phyloP scores from a whole-genome alignment of 2,113 vertebrate species.

The Artemisiospiza belli region DNA sequence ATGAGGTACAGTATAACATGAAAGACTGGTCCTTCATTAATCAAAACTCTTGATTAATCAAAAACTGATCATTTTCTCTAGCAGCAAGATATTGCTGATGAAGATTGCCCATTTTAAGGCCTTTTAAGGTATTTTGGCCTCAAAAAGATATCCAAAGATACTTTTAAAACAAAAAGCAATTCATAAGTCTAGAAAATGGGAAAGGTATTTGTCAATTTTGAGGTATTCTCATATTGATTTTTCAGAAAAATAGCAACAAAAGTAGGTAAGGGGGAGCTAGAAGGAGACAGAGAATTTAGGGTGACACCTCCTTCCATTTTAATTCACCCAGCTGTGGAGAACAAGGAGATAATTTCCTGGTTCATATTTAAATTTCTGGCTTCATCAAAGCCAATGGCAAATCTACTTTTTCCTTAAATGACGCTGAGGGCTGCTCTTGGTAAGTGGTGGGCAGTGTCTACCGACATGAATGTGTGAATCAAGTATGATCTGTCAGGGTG shows the following conservation, averaged over 20 bases:
- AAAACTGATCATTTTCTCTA: background rate
- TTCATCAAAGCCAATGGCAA: background rate
- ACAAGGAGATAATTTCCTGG: background rate
- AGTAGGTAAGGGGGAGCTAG: background rate
- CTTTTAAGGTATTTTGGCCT: background rate
- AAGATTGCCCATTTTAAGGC: background rate
- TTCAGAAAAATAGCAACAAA: background rate
- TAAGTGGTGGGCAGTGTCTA: background rate
- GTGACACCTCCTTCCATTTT: background rate
- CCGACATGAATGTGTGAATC: background rate
- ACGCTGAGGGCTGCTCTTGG: background rate
- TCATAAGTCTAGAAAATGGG: background rate
- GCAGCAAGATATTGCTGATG: background rate
- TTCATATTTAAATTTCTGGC: background rate
- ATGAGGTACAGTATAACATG: constrained; percentile 17
- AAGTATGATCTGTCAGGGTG: background rate
- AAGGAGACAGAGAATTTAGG: background rate
- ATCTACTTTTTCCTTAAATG: background rate
- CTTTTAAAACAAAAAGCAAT: background rate
- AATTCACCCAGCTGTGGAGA: background rate
- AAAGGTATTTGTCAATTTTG: background rate
- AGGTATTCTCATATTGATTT: background rate
- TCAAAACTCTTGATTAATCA: constrained; percentile 51
- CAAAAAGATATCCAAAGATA: background rate
- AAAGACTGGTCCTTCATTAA: constrained; percentile 35